Evolutionary conservation across 2,888 invertebrate species (phyloP).

Genomic region (Anorthoa munda): DNA sequence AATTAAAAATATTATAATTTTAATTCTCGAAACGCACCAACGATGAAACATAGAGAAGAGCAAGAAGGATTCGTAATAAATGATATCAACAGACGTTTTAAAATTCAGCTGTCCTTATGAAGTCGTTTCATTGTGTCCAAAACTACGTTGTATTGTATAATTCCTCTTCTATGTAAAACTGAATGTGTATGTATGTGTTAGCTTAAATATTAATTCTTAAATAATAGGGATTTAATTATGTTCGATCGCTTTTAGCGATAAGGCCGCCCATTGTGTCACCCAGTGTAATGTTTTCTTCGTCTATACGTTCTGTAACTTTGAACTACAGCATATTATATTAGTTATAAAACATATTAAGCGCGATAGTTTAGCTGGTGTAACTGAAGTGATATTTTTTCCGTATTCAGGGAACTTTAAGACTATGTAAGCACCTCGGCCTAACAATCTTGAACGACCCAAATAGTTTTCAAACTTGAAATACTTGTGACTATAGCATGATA

Average conservation of each 20-base stretch:
- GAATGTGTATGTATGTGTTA: neutral
- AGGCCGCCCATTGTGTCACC: no score
- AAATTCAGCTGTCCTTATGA: no score
- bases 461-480: constrained; percentile 54
- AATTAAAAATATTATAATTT: no score
- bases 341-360: constrained; percentile 22
- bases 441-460: constrained; percentile 54
- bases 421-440: constrained; percentile 48
- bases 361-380: constrained; percentile 27
- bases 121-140: neutral
- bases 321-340: constrained; percentile 9
- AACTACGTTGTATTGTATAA: neutral
- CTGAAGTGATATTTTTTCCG: constrained; percentile 49
- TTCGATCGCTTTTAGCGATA: no score
- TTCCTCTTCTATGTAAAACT: neutral
- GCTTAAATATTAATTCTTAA: neutral
- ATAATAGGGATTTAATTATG: neutral
- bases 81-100: no score
- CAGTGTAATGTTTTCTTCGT: no score
- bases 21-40: no score
- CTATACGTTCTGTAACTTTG: no score
- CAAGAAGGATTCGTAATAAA: no score
- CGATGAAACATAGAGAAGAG: no score
- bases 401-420: constrained; percentile 51
- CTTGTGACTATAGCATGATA: constrained; percentile 9